Evolutionary conservation across 2,113 vertebrate species (phyloP).

Genomic region (human (Homo sapiens)): DNA sequence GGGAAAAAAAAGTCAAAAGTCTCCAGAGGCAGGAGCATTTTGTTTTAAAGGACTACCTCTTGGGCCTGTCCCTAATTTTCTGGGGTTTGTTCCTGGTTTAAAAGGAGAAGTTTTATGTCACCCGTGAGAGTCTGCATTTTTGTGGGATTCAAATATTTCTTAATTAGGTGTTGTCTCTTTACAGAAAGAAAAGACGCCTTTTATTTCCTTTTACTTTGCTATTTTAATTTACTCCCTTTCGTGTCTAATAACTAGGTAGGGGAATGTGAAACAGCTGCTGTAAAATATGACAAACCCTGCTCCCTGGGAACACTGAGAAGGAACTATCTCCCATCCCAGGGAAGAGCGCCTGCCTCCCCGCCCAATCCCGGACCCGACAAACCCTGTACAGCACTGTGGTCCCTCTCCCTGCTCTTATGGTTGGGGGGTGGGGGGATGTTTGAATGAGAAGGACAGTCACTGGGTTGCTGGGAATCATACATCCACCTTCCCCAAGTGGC

Average conservation of each 20-base stretch:
- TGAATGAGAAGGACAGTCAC: rapidly evolving
- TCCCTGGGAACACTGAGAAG: conserved; percentile 10
- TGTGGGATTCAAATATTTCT: conserved; percentile 84
- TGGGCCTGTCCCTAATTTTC: conserved; percentile 70
- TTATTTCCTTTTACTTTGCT: conserved; percentile 81
- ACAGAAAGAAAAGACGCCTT: conserved; percentile 77
- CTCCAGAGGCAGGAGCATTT: conserved; percentile 40
- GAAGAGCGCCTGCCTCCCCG: rapidly evolving
- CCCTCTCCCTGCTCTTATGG: neutral
- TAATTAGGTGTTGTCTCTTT: conserved; percentile 84
- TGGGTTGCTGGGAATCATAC: neutral
- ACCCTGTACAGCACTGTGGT: rapidly evolving
- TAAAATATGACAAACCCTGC: conserved; percentile 67
- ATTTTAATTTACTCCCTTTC: conserved; percentile 81
- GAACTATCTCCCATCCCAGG: neutral
- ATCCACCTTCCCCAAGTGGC: neutral
- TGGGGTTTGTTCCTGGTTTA: conserved; percentile 72
- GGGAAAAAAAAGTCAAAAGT: neutral
- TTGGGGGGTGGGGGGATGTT: neutral
- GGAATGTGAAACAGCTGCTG: conserved; percentile 80
- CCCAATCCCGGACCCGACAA: neutral
- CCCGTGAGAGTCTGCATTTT: conserved; percentile 77
- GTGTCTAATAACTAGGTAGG: conserved; percentile 83
- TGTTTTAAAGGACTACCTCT: conserved; percentile 42
- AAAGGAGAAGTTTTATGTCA: conserved; percentile 77